phyloP scores from a whole-genome alignment of 2,888 invertebrate species.

The Cerceris ruficornis region DNA sequence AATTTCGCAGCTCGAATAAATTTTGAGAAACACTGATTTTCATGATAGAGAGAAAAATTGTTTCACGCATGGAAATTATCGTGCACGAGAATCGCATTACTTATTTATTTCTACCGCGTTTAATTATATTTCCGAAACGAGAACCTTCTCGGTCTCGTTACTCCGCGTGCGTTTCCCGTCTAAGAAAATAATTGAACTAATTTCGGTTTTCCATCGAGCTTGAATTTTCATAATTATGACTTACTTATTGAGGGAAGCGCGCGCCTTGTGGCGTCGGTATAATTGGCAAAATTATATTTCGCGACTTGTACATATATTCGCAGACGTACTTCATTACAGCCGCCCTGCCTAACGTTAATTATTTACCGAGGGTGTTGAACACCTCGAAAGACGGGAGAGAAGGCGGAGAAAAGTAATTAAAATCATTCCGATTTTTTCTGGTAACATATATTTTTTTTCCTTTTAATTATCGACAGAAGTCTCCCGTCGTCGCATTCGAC shows the following conservation, averaged over 20 bases:
- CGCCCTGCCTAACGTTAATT: slow-evolving; percentile 1
- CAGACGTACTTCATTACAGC: not conserved
- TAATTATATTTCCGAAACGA: too few species aligned
- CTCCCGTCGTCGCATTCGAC: too few species aligned
- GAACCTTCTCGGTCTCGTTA: not conserved
- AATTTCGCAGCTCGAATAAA: too few species aligned
- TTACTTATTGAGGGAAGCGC: slow-evolving; percentile 1
- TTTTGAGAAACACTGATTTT: too few species aligned
- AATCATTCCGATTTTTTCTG: not conserved
- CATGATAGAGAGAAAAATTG: too few species aligned
- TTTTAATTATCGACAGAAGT: not conserved
- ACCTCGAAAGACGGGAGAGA: not conserved
- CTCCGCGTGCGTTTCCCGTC: not conserved
- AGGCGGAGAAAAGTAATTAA: not conserved
- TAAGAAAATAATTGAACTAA: slow-evolving; percentile 8
- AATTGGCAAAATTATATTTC: slow-evolving; percentile 6
- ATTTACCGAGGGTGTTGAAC: not conserved
- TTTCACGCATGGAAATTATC: too few species aligned
- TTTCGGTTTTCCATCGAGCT: not conserved
- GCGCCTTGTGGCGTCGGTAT: not conserved
- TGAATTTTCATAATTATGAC: slow-evolving; percentile 14
- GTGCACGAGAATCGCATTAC: too few species aligned
- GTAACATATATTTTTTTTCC: not conserved
- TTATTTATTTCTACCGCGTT: too few species aligned
- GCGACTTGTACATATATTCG: not conserved